Base-by-base conservation (phyloP, 2,113 vertebrate species). In the Echinops telfairi region DNA sequence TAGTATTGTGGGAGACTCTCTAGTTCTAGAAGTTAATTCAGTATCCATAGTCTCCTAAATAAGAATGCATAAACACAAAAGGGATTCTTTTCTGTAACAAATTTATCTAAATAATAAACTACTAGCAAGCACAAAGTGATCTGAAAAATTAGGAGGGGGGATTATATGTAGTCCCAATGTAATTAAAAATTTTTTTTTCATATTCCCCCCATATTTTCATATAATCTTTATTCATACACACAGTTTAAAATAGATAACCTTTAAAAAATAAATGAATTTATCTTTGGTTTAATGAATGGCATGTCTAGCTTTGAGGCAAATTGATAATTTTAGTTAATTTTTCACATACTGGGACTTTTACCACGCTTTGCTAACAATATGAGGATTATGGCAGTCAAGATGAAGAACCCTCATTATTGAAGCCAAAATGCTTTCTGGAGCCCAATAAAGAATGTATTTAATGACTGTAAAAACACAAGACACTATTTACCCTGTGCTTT, bases 271-370 rank as follows among this genome's bases (percentile, higher is more conserved):
- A 66, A 66, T 27, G 64, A 27, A 66, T 66, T 22, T 31, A 68
- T 36, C 43, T 89, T 47, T 83, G 40, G 40, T 40, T 40, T 79
- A 36, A 66, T 16, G 0, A 91, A 20, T 19, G 33, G 86, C 25
- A 78, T 15, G 58, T 91, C 23, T 40, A 83, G 40, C 17, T 86
- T 93, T 62, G 22, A 66, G 23, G 47, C 40, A 62, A 36, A 47
- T 84, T 79, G 86, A 92, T 82, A 64, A 29, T 76, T 47, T 83
- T 14, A 86, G 80, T 87, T 84, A 16, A 60, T 70, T 92, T 90
- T 90, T 85, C 33, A 77, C 60, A 77, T 77, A 17, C 6, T 80
- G 43, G 80, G 38, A 90, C 27, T 90, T 76, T 83, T 87, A 31
- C 79, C 27, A 88, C 36, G 19, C 43, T 27, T 80, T 57, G 36